phyloP scores from a whole-genome alignment of 2,888 invertebrate genomes.

The Fragum fragum region DNA sequence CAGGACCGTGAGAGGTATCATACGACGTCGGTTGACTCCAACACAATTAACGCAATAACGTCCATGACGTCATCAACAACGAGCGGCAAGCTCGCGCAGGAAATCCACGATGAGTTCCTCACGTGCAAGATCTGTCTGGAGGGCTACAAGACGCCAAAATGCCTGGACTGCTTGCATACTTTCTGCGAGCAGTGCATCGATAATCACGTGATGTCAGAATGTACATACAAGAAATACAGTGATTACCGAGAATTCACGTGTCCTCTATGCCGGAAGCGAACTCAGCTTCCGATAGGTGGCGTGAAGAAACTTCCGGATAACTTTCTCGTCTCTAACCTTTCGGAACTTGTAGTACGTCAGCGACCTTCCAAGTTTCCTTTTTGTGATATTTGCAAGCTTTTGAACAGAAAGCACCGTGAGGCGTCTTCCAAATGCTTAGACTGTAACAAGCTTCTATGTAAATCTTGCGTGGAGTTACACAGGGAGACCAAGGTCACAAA shows the following conservation, averaged over 20 bases:
- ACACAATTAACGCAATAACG: slow-evolving; percentile 73
- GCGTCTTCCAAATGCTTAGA: slow-evolving; percentile 87
- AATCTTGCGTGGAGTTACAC: slow-evolving; percentile 85
- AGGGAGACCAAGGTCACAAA: slow-evolving; percentile 86
- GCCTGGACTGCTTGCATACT: slow-evolving; percentile 86
- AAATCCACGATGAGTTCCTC: slow-evolving; percentile 87
- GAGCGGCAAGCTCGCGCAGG: slow-evolving; percentile 85
- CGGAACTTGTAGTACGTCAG: slow-evolving; percentile 85
- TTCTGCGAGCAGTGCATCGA: slow-evolving; percentile 87
- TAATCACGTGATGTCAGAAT: slow-evolving; percentile 86
- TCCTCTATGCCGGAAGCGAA: slow-evolving; percentile 87
- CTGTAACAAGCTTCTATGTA: slow-evolving; percentile 87
- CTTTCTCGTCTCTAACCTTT: slow-evolving; percentile 86
- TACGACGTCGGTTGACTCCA: slow-evolving; percentile 79
- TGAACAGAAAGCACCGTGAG: slow-evolving; percentile 85
- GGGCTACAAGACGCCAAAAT: slow-evolving; percentile 86
- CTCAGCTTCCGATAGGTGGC: slow-evolving; percentile 86
- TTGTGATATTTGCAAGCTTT: slow-evolving; percentile 87
- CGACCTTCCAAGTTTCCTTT: slow-evolving; percentile 86
- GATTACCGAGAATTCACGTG: slow-evolving; percentile 87
- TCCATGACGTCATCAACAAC: slow-evolving; percentile 68
- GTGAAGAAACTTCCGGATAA: slow-evolving; percentile 87
- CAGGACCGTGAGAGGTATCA: slow-evolving; percentile 81
- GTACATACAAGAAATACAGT: slow-evolving; percentile 87
- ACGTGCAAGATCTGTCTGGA: slow-evolving; percentile 87